Conservation (phyloP, 2,113 vertebrate genomes). For the Alexandromys fortis region DNA sequence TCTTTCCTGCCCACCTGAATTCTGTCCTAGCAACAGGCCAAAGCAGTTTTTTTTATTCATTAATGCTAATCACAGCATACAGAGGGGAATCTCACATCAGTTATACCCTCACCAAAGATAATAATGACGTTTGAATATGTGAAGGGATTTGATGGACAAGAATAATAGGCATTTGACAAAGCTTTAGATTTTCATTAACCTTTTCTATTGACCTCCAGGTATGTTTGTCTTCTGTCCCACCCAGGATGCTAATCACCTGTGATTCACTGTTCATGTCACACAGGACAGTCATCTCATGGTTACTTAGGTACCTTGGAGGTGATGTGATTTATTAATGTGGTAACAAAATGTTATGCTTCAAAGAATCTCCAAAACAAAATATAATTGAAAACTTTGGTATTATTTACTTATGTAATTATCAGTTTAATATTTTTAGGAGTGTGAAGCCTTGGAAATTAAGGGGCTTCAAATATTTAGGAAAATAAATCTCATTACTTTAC, state of each 20-base stretch:
- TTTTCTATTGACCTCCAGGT: neutral
- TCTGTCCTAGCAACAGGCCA: too few species aligned
- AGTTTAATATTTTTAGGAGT: neutral
- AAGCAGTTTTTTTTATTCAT: too few species aligned
- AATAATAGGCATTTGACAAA: neutral
- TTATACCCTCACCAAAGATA: neutral
- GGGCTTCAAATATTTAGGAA: neutral
- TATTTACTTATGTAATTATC: neutral
- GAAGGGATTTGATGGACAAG: neutral
- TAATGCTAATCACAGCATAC: too few species aligned
- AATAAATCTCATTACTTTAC: neutral
- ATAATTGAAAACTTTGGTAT: neutral
- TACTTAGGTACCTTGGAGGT: neutral
- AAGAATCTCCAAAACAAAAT: too few species aligned
- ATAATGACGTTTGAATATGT: neutral
- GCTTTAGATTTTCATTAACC: neutral
- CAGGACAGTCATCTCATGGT: neutral
- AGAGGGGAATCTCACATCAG: too few species aligned
- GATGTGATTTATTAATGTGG: neutral
- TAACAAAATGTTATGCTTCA: neutral
- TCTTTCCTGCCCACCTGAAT: too few species aligned
- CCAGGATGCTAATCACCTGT: neutral
- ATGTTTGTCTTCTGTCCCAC: neutral
- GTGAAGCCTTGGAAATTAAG: neutral
- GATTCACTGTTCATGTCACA: neutral